Evolutionary conservation across 1,140 invertebrate species (phyloP).

Genomic region (Aphaenogaster rudis): DNA sequence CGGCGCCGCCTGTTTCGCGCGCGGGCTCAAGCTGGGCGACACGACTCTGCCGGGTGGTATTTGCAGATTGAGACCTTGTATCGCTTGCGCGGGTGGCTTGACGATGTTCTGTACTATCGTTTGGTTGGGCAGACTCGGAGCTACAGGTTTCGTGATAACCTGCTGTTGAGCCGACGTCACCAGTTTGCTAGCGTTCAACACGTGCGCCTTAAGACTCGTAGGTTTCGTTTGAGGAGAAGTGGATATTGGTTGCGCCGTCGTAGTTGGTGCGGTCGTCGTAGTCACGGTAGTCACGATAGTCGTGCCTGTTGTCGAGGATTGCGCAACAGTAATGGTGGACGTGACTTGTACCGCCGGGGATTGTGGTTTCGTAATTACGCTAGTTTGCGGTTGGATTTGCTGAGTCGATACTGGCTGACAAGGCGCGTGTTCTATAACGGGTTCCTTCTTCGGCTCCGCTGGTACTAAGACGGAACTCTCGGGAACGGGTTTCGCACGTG

Average conservation of each 20-base stretch:
- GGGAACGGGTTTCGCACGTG: conserved; percentile 44
- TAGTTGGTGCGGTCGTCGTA: conserved; percentile 35
- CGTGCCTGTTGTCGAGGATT: conserved; percentile 24
- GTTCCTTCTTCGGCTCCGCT: conserved; percentile 67
- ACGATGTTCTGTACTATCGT: conserved; percentile 82
- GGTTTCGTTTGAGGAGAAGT: conserved; percentile 80
- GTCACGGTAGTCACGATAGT: conserved; percentile 46
- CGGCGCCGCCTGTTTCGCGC: conserved; percentile 73
- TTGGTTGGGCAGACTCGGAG: conserved; percentile 74
- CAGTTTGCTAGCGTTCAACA: conserved; percentile 85
- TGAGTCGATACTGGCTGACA: conserved; percentile 52
- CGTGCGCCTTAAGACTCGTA: conserved; percentile 88
- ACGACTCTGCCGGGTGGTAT: conserved; percentile 80
- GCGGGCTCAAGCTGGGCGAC: conserved; percentile 83
- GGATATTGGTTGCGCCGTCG: conserved; percentile 24
- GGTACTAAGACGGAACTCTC: conserved; percentile 5
- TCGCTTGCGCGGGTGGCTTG: conserved; percentile 79
- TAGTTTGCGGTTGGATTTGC: conserved; percentile 72
- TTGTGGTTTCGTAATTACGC: conserved; percentile 81
- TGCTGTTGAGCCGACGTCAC: conserved; percentile 69
- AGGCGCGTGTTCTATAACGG: conserved; percentile 60
- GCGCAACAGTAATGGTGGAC: conserved; percentile 46
- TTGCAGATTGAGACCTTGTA: conserved; percentile 82
- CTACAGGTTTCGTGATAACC: conserved; percentile 78
- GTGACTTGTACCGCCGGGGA: conserved; percentile 75